Conservation (phyloP, 1,140 invertebrate genomes). For the Zaprionus davidi region DNA sequence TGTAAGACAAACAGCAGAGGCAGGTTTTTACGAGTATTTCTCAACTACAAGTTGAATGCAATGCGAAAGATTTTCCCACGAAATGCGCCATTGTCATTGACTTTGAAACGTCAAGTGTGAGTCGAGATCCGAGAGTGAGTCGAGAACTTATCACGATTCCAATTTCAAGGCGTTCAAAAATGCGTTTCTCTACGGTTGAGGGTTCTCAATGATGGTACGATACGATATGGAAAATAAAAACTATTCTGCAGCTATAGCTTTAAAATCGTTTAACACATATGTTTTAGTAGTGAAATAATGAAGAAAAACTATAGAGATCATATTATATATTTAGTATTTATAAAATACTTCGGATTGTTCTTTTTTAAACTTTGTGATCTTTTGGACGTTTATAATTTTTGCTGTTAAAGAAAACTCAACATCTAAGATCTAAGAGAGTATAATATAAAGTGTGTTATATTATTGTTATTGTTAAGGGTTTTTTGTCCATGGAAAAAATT, state of each 20-base stretch:
- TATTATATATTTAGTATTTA: too few species aligned
- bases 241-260: background rate
- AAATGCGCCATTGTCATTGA: constrained; percentile 74
- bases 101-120: constrained; percentile 74
- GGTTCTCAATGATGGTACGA: constrained; percentile 36
- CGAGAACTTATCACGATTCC: constrained; percentile 69
- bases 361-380: too few species aligned
- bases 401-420: background rate
- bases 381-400: background rate
- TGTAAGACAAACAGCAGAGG: constrained; percentile 51
- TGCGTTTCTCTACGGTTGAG: constrained; percentile 46
- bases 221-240: background rate
- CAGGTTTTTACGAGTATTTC: constrained; percentile 23
- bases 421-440: too few species aligned
- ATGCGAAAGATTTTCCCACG: constrained; percentile 74
- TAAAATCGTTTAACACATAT: too few species aligned
- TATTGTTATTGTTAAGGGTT: too few species aligned
- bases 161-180: constrained; percentile 62
- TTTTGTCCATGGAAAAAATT: too few species aligned
- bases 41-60: constrained; percentile 43
- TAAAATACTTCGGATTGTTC: too few species aligned
- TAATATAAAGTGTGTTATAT: too few species aligned
- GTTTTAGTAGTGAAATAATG: too few species aligned
- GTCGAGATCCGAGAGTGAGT: constrained; percentile 22
- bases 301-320: too few species aligned